These are phyloP conservation scores for Corythornis cristatus DNA, from an alignment of 2,113 vertebrate species.

Conservation along the genomic window DNA sequence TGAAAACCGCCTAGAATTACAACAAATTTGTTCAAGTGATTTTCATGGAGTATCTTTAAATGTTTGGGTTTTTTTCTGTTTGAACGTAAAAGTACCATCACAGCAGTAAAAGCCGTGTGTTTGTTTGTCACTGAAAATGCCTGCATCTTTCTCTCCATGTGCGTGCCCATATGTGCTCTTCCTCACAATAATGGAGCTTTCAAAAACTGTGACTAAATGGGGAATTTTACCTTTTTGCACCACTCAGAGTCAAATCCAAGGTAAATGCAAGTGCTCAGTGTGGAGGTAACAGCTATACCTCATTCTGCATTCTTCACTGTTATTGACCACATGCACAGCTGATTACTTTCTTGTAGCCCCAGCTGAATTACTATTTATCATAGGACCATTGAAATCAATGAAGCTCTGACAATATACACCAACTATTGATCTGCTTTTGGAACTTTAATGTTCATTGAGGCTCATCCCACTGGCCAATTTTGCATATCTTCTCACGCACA, in stretches of 20 bases:
- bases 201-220: not conserved
- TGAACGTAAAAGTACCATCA: not conserved
- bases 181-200: not conserved
- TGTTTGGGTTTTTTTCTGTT: not conserved
- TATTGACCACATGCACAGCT: not conserved
- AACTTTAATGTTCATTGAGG: conserved; percentile 7
- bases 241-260: not conserved
- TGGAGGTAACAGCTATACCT: not conserved
- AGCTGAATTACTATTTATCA: conserved; percentile 1
- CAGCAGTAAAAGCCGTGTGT: not conserved
- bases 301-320: not conserved
- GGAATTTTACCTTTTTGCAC: not conserved
- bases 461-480: not conserved
- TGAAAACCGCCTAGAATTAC: not conserved
- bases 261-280: not conserved
- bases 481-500: not conserved
- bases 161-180: not conserved
- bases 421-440: not conserved
- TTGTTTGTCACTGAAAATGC: not conserved
- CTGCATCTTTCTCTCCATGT: not conserved
- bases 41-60: not conserved
- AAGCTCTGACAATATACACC: conserved; percentile 33
- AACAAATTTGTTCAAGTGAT: not conserved
- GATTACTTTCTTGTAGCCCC: not conserved
- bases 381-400: conserved; percentile 16